phyloP scores from a whole-genome alignment of 1,140 invertebrate species.

The Caenorhabditis elegans region WBcel235 BX284605.5:111001-111500 shows the following conservation, averaged over 20 bases:
- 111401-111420: background rate
- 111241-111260: background rate
- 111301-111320: background rate
- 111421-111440: background rate
- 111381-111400: background rate
- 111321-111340: background rate
- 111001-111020: too few relatives aligned
- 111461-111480: background rate
- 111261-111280: conserved; percentile 6
- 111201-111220: background rate
- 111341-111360: background rate
- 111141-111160: background rate
- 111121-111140: background rate
- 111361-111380: background rate
- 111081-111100: background rate
- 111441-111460: background rate
- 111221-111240: background rate
- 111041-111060: too few relatives aligned
- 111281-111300: background rate
- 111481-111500: background rate
- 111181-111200: background rate
- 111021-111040: too few relatives aligned
- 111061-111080: background rate
- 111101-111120: background rate
- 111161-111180: background rate